Conservation (phyloP, 2,797 vertebrate species). For the Dendrocincla fuliginosa region DNA sequence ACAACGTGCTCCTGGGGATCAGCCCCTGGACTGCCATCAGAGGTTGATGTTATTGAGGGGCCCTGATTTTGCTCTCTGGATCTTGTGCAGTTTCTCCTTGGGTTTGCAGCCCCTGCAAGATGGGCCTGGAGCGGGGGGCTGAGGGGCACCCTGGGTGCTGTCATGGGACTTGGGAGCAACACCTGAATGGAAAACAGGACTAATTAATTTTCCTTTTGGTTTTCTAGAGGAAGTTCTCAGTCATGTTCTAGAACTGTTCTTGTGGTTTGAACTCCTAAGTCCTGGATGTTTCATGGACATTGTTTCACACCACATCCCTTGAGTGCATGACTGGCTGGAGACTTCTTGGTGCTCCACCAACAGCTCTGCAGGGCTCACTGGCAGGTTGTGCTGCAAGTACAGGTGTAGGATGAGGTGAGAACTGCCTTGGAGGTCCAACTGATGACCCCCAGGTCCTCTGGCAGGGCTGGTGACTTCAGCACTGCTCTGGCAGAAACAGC, state of each 20-base stretch:
- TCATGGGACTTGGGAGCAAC: slow-evolving; percentile 43
- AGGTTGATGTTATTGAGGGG: not conserved
- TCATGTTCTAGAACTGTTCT: not conserved
- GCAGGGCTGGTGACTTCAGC: accelerated
- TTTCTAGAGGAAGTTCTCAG: not conserved
- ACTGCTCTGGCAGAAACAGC: not conserved
- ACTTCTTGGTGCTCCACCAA: not conserved
- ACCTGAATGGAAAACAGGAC: not conserved
- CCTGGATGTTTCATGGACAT: accelerated
- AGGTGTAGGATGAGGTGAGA: not conserved
- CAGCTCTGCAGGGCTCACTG: not conserved
- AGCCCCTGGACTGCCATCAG: not conserved
- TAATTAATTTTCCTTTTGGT: not conserved
- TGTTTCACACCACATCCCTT: not conserved
- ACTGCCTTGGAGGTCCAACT: not conserved
- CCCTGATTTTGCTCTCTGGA: not conserved
- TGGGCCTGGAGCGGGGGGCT: not conserved
- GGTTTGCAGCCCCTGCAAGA: not conserved
- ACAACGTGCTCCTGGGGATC: accelerated
- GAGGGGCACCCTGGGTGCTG: slow-evolving; percentile 24
- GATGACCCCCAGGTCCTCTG: accelerated
- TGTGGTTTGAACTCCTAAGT: not conserved
- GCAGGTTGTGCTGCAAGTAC: not conserved
- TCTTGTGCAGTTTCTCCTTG: not conserved
- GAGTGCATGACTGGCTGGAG: not conserved